Percentiles rank a stretch among this genome's conserved stretches.
Evolutionary conservation across 1,140 invertebrate species (phyloP).

Genomic region (Brachionus asplanchnoidis): DNA sequence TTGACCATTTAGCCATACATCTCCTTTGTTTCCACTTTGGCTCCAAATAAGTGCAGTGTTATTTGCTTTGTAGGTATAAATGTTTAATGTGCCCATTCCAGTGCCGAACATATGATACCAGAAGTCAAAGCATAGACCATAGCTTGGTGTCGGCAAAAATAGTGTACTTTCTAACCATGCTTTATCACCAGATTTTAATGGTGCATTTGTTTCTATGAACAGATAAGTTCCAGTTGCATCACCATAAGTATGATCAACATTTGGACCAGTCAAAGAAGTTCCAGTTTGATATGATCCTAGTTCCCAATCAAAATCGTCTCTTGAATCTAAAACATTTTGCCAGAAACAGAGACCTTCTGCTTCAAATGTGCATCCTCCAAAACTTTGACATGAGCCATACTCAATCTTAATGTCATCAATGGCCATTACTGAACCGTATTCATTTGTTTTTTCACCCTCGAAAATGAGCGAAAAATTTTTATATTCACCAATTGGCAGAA

Average conservation of each 20-base stretch:
- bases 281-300: constrained; percentile 45
- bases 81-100: constrained; percentile 25
- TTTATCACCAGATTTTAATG: neutral
- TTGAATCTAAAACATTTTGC: constrained; percentile 44
- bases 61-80: constrained; percentile 12
- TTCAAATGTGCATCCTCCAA: constrained; percentile 48
- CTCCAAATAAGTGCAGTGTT: neutral
- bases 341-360: constrained; percentile 60
- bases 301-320: constrained; percentile 52
- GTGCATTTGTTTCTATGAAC: constrained; percentile 48
- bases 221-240: constrained; percentile 51
- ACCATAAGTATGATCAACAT: constrained; percentile 54
- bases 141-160: constrained; percentile 18
- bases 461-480: constrained; percentile 45
- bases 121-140: constrained; percentile 47
- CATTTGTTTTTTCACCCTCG: constrained; percentile 46
- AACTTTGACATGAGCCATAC: constrained; percentile 34
- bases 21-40: constrained; percentile 40
- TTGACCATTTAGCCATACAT: constrained; percentile 42
- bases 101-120: constrained; percentile 55
- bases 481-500: neutral
- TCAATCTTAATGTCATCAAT: constrained; percentile 30
- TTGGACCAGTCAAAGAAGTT: constrained; percentile 48
- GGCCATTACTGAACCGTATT: constrained; percentile 45
- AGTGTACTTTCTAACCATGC: constrained; percentile 18